A percentile compares a stretch with the other conserved stretches of the same genome.
Conservation (phyloP, 2,113 vertebrate genomes). For the Illadopsis cleaveri region DNA sequence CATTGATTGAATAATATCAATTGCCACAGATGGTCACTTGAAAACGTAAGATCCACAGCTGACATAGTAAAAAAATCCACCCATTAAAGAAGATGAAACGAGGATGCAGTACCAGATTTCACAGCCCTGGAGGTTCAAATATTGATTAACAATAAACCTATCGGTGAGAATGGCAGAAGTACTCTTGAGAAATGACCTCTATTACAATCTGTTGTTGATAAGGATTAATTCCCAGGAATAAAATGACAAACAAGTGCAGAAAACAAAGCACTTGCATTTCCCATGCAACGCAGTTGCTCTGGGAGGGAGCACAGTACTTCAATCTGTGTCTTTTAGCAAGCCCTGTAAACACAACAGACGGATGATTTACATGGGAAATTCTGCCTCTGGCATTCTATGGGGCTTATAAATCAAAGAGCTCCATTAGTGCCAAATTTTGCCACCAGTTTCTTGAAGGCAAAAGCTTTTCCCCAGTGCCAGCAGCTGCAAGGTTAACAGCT, state of each 20-base stretch:
- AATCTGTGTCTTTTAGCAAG: not conserved
- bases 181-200: not conserved
- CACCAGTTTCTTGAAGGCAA: not conserved
- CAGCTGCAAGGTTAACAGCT: not conserved
- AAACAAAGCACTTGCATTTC: not conserved
- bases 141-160: conserved; percentile 42
- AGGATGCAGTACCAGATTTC: not conserved
- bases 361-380: conserved; percentile 1
- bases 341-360: not conserved
- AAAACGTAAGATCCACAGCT: conserved; percentile 24
- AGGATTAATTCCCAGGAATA: conserved; percentile 10
- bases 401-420: conserved; percentile 4
- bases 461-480: not conserved
- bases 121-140: not conserved
- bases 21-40: not conserved
- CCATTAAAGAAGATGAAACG: conserved; percentile 20
- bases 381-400: not conserved
- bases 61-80: conserved; percentile 5
- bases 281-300: not conserved
- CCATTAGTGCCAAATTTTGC: not conserved
- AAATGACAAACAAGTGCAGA: not conserved
- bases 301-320: not conserved
- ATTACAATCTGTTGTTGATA: not conserved
- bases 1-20: not conserved
- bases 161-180: not conserved